Evolutionary conservation across 37 sponge, comb jelly and placozoan genomes (phyloP).

Genomic region (Lycopodina hypogea): DNA sequence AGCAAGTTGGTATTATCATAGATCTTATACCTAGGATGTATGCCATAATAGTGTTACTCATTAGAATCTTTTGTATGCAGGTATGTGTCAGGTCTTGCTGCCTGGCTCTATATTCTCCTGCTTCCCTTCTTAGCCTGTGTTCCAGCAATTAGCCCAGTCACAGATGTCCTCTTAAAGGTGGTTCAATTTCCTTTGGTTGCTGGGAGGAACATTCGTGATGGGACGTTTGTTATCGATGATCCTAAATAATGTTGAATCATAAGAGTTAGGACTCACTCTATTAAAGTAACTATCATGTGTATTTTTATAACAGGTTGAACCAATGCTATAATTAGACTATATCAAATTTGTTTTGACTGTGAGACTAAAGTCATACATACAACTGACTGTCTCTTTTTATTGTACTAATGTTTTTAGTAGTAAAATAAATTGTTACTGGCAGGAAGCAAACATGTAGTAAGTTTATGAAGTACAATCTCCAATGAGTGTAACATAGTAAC

Average conservation of each 20-base stretch:
- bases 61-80: neutral
- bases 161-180: slow-evolving; percentile 33
- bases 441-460: too few species aligned
- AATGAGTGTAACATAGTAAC: too few species aligned
- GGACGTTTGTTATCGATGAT: slow-evolving; percentile 6
- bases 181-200: slow-evolving; percentile 32
- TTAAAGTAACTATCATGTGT: too few species aligned
- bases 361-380: neutral
- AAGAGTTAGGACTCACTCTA: too few species aligned
- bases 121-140: slow-evolving; percentile 45
- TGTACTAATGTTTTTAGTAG: neutral
- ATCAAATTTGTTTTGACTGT: too few species aligned
- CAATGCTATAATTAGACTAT: neutral
- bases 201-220: slow-evolving; percentile 40
- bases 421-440: too few species aligned
- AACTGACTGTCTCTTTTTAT: neutral
- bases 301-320: neutral
- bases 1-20: neutral
- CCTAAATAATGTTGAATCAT: neutral
- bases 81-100: slow-evolving; percentile 27
- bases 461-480: too few species aligned
- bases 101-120: slow-evolving; percentile 38
- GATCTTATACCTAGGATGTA: neutral
- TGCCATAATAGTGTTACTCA: neutral
- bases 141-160: slow-evolving; percentile 18